Evolutionary conservation across 2,888 invertebrate genomes (phyloP), one percentile per base, ranked within the genome.

Genomic region (Lamproptera curius): DNA sequence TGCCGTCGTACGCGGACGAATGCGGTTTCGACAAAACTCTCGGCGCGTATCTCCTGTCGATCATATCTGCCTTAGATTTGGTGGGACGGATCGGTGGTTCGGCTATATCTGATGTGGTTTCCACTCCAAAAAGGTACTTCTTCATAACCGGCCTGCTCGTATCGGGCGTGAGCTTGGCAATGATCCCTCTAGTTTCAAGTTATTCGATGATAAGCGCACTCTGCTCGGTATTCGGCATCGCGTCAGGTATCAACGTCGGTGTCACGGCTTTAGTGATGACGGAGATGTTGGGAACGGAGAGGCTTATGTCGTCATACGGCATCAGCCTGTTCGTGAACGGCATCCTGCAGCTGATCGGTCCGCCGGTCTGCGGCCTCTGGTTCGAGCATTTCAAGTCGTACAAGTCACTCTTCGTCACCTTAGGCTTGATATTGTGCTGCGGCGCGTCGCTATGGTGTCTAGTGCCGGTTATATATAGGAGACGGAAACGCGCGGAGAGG

Each of bases 241-340:
- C 95, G 1, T 95, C 95, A 0, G 96, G 96, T 8, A 90, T 93
- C 1, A 96, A 95, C 70, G 94, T 95, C 0, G 96, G 96, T 2
- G 92, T 96, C 10, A 95, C 95, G 0, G 95, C 96, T 0, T 92
- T 96, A 31, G 94, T 95, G 2, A 95, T 96, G 94, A 94, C 95
- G 0, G 95, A 96, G 66, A 92, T 95, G 92, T 69, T 96, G 4
- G 96, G 96, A 0, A 92, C 93, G 0, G 95, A 96, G 57, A 89
- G 94, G n/a, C 74, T 96, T 0, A 94, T 95, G 65, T 94, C 95
- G 0, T 94, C 95, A 0, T 96, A 95, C 61, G 96, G 96, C 0
- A 95, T 96, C 20, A 95, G 95, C 56, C 79, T 96, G 20, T 95
- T 96, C 61, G 91, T 95, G 9, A 96, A 95, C 61, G 96, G 96